Evolutionary conservation across 2,888 invertebrate species (phyloP).

Genomic region (Gymnocheta viridis): DNA sequence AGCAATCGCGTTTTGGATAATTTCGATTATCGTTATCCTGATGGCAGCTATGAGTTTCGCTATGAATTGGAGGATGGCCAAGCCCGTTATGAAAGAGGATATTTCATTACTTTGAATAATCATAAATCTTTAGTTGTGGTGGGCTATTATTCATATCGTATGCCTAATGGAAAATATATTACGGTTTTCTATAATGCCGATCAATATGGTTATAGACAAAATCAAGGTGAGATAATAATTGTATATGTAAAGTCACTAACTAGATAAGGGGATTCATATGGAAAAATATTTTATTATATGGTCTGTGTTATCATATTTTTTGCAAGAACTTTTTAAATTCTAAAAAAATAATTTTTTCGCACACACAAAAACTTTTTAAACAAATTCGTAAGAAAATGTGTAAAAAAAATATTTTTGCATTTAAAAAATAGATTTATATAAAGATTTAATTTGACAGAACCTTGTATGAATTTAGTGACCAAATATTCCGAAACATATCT

Average conservation of each 20-base stretch:
- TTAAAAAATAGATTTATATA: too few species aligned
- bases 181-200: slow-evolving; percentile 81
- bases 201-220: slow-evolving; percentile 79
- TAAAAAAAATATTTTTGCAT: too few species aligned
- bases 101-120: slow-evolving; percentile 75
- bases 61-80: slow-evolving; percentile 78
- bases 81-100: slow-evolving; percentile 79
- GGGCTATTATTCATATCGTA: slow-evolving; percentile 79
- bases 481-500: too few species aligned
- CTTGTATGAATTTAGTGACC: too few species aligned
- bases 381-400: too few species aligned
- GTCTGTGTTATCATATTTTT: too few species aligned
- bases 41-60: slow-evolving; percentile 80
- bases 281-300: too few species aligned
- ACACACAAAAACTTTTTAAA: too few species aligned
- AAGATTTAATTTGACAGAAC: too few species aligned
- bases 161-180: slow-evolving; percentile 76
- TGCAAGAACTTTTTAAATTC: too few species aligned
- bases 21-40: slow-evolving; percentile 78
- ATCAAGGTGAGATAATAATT: slow-evolving; percentile 76
- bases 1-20: slow-evolving; percentile 73
- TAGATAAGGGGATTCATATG: too few species aligned
- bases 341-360: too few species aligned
- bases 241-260: background rate
- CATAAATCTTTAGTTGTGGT: slow-evolving; percentile 77